Base-by-base conservation (phyloP, 92 coral and sea anemone species). In the Parazoanthus atlanticus region DNA sequence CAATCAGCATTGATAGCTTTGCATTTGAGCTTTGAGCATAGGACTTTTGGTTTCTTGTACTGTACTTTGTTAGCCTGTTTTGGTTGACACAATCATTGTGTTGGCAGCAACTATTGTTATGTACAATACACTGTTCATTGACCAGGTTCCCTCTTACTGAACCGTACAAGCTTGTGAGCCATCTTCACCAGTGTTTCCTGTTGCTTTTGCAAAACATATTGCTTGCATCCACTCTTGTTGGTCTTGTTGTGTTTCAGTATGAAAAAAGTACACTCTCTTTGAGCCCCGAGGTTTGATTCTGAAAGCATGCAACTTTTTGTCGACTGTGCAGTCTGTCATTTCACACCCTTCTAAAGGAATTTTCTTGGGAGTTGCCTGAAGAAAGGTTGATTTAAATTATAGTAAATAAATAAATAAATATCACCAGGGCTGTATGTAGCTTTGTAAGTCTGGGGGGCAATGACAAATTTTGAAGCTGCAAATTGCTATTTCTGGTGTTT, bases 171-270 rank as follows among this genome's bases (percentile, higher is more conserved):
- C 96, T 88, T 94, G 96, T 3, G 99, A 95, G 7, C 99, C 99
- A 86, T 91, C 94, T 28, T 86, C 64, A 6, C 90, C 92, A 85
- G 91, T 89, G 52, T 91, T 94, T 19, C 99, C 99, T 4, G 93
- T 81, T 46, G 98, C 94, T 81, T 96, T 97, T 66, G 99, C 99
- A 87, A 97, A 96, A 64, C 98, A 97, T 25, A 97, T 93, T 17
- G 97, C 99, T 79, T 95, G 99, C 98, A 97, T 91, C 99, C 99
- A 97, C 32, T 97, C 98, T 77, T 97, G 99, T 28, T 94, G 98
- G 36, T 97, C 99, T 82, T 85, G 92, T 80, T 95, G 98, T 56
- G 91, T 91, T 78, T 95, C 98, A 6, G 98, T 93, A 73, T 92
- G 85, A 86, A 97, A 93, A 86, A 90, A 97, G 90, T 92, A 93